Evolutionary conservation across 2,888 invertebrate genomes (phyloP).

Genomic region (Cephus runcator): DNA sequence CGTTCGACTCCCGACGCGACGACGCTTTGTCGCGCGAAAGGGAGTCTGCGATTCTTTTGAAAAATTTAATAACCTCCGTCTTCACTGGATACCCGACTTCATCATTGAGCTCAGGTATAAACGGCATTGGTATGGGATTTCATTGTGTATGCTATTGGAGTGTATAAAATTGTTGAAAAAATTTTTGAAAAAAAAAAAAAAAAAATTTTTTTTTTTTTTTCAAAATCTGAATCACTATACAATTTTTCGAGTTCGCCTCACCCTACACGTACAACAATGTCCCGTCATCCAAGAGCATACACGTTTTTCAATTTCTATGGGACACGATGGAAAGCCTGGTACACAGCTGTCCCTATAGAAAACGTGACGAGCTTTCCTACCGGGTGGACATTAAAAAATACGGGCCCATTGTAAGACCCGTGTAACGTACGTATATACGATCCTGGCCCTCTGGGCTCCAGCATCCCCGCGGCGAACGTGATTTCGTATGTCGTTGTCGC

Average conservation of each 20-base stretch:
- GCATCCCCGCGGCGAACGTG: background rate
- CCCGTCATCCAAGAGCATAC: background rate
- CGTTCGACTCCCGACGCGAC: background rate
- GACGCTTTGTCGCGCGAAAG: background rate
- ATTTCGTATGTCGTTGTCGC: background rate
- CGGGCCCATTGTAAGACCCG: slow-evolving; percentile 44
- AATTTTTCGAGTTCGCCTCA: too few species aligned
- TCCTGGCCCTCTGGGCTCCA: background rate
- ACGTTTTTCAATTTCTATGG: slow-evolving; percentile 41
- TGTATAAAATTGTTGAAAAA: too few species aligned
- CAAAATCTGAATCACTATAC: background rate
- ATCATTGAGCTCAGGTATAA: background rate
- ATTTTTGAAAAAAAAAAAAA: too few species aligned
- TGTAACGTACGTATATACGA: slow-evolving; percentile 4
- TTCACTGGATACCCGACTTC: background rate
- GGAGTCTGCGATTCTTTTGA: background rate
- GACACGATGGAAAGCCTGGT: slow-evolving; percentile 26
- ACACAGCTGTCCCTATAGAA: slow-evolving; percentile 37
- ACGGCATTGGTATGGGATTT: background rate
- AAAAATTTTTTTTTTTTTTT: too few species aligned
- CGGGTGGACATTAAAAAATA: slow-evolving; percentile 39
- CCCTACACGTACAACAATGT: background rate
- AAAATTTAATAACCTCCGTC: background rate
- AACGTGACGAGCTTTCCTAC: slow-evolving; percentile 25
- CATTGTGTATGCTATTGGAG: too few species aligned